These are phyloP conservation scores for Temnopleurus reevesii DNA, from an alignment of 53 echinoderm and acorn worm genomes.

Conservation along the genomic window DNA sequence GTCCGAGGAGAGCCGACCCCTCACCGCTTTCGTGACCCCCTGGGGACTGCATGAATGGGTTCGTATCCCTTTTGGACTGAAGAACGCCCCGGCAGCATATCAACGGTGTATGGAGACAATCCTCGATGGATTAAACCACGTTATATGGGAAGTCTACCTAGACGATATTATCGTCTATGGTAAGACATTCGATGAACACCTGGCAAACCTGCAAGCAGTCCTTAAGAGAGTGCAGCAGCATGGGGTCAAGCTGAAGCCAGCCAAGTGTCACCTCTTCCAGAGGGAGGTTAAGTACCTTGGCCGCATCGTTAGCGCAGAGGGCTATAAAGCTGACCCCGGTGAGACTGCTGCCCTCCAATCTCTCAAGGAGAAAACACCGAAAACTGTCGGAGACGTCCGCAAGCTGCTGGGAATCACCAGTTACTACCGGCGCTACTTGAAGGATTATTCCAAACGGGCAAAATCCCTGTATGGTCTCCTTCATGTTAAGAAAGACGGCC, in stretches of 20 bases:
- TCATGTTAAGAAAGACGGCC: background rate
- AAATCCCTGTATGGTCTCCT: too few relatives aligned
- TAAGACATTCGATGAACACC: constrained; percentile 54
- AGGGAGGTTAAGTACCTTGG: constrained; percentile 46
- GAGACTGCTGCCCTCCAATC: constrained; percentile 8
- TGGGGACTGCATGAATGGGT: constrained; percentile 86
- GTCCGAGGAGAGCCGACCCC: constrained; percentile 50
- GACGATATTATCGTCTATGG: constrained; percentile 75
- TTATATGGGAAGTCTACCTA: constrained; percentile 66
- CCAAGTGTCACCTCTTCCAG: constrained; percentile 35
- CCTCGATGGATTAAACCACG: constrained; percentile 41
- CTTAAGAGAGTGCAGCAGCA: background rate
- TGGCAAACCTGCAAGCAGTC: constrained; percentile 46
- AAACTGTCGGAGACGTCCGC: constrained; percentile 57
- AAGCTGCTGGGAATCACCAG: constrained; percentile 54
- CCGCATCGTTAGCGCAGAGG: constrained; percentile 27
- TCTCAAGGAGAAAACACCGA: constrained; percentile 14
- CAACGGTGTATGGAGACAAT: constrained; percentile 63
- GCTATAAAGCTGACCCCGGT: constrained; percentile 1
- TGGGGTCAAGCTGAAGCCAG: constrained; percentile 42
- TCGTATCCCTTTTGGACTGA: constrained; percentile 73
- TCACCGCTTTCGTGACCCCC: constrained; percentile 76
- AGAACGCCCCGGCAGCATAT: constrained; percentile 69
- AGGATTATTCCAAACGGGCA: too few relatives aligned
- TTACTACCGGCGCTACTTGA: constrained; percentile 56